Conservation (phyloP, 2,113 vertebrate species). For the Sclerurus mexicanus region DNA sequence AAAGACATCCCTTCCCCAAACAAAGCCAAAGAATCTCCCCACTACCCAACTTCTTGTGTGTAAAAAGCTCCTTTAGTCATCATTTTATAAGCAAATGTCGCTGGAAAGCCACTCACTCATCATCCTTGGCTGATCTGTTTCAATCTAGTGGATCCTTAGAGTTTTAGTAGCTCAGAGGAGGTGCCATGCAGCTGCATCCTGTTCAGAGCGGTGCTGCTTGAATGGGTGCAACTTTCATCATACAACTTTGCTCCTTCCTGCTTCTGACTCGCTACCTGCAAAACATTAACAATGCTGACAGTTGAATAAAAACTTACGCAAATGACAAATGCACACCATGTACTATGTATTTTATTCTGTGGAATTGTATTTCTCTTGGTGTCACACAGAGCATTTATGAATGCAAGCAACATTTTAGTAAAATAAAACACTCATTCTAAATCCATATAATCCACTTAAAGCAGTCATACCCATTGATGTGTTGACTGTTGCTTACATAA, state of each 20-base stretch:
- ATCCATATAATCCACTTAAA: slow-evolving; percentile 25
- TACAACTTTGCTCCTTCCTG: not conserved
- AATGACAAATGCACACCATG: not conserved
- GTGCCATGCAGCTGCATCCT: not conserved
- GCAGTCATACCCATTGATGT: not conserved
- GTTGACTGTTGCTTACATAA: not conserved
- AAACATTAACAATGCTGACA: not conserved
- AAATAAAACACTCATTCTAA: not conserved
- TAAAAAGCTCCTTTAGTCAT: not conserved
- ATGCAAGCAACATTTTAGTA: not conserved
- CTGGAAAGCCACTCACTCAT: not conserved
- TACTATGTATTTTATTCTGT: not conserved
- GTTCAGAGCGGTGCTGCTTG: not conserved
- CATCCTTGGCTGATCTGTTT: not conserved
- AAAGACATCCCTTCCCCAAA: not conserved
- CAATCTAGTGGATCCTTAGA: not conserved
- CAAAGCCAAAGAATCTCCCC: not conserved
- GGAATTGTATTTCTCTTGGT: not conserved
- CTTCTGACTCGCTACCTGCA: not conserved
- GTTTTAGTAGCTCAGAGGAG: not conserved
- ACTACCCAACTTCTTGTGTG: not conserved
- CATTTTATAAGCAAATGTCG: not conserved
- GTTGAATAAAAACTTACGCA: not conserved
- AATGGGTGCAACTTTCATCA: not conserved
- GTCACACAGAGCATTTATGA: not conserved